These are phyloP conservation scores for Danio kyathit DNA, from an alignment of 2,797 vertebrate species.

Conservation along the genomic window DNA sequence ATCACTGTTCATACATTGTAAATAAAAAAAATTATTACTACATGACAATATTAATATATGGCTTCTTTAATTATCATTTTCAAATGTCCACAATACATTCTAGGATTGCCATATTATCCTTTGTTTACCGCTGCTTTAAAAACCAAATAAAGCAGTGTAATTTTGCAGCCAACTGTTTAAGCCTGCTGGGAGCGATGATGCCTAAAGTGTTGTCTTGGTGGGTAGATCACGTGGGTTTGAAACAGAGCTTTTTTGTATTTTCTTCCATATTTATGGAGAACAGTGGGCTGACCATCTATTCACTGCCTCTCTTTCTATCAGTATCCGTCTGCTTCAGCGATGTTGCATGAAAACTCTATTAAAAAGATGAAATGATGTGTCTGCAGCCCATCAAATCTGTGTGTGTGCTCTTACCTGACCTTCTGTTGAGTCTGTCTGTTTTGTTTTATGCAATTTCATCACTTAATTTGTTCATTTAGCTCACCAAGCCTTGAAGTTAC, in stretches of 20 bases:
- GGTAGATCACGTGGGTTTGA: not conserved
- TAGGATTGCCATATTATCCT: not conserved
- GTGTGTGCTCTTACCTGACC: not conserved
- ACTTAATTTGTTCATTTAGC: not conserved
- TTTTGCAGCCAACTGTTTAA: not conserved
- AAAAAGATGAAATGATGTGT: not conserved
- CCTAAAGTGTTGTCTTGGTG: conserved; percentile 1
- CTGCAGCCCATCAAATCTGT: not conserved
- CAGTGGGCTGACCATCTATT: not conserved
- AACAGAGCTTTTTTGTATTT: not conserved
- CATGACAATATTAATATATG: no score
- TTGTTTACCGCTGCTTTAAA: not conserved
- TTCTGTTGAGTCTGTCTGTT: not conserved
- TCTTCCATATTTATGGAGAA: not conserved
- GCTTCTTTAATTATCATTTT: no score
- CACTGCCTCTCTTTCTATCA: not conserved
- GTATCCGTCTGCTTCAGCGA: not conserved
- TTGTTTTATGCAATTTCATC: not conserved
- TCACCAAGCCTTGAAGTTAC: conserved; percentile 1
- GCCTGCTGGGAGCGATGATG: not conserved
- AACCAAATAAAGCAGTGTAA: not conserved
- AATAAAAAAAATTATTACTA: not conserved
- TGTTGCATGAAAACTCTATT: not conserved
- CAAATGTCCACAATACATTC: not conserved
- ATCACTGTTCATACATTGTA: not conserved